phyloP scores from a whole-genome alignment of 1,140 invertebrate genomes.

The Penaeus vannamei region DNA sequence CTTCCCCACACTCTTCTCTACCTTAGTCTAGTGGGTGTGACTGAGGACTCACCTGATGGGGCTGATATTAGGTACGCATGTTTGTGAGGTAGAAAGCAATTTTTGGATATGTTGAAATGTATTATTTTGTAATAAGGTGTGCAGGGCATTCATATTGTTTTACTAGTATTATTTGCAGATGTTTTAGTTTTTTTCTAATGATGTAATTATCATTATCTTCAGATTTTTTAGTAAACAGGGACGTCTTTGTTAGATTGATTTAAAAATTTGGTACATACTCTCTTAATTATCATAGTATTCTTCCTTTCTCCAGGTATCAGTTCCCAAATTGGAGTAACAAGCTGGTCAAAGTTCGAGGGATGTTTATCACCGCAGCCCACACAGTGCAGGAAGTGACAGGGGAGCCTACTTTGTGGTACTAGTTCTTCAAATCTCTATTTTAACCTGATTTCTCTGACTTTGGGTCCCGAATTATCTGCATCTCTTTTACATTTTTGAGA shows the following conservation, averaged over 20 bases:
- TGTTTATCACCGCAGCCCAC: conserved; percentile 72
- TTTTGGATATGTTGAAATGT: too few relatives aligned
- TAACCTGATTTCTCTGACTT: too few relatives aligned
- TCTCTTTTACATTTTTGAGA: background rate
- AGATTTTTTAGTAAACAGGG: background rate
- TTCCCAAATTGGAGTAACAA: conserved; percentile 71
- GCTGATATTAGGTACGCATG: conserved; percentile 64
- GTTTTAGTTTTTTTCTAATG: too few relatives aligned
- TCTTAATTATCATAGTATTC: background rate
- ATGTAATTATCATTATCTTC: background rate
- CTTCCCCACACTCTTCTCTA: conserved; percentile 64
- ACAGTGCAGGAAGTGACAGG: conserved; percentile 70
- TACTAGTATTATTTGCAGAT: too few relatives aligned
- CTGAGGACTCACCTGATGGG: conserved; percentile 65
- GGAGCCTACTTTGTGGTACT: conserved; percentile 46
- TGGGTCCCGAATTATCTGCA: background rate
- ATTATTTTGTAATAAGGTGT: too few relatives aligned
- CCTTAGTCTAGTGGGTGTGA: conserved; percentile 66
- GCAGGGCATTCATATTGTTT: too few relatives aligned
- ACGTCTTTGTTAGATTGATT: background rate
- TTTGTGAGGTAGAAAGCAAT: too few relatives aligned
- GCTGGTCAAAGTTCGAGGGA: conserved; percentile 70
- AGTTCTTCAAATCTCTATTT: too few relatives aligned
- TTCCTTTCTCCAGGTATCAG: conserved; percentile 69
- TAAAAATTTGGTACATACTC: background rate